Conservation (phyloP, 2,888 invertebrate species). For the Geotrupes spiniger region DNA sequence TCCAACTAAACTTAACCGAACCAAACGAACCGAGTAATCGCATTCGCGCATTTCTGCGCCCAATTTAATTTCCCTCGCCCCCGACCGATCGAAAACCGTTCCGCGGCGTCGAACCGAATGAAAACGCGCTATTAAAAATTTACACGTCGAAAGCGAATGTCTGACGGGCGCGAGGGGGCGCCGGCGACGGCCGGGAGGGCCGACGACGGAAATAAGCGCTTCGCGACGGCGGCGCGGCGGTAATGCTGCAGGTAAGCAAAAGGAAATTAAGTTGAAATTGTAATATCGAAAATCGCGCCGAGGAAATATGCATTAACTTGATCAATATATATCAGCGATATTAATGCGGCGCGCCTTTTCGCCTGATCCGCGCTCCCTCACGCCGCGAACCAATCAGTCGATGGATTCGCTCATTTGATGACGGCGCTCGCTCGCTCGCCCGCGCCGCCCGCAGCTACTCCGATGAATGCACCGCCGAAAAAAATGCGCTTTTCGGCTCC, state of each 20-base stretch:
- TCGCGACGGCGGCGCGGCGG: not conserved
- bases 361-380: conserved; percentile 29
- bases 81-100: no score
- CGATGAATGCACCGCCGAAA: conserved; percentile 30
- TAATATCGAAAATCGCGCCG: conserved; percentile 39
- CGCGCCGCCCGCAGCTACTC: conserved; percentile 10
- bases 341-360: conserved; percentile 39
- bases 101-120: no score
- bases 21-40: no score
- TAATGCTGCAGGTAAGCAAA: conserved; percentile 1
- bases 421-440: no score
- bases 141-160: no score
- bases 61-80: no score
- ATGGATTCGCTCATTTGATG: conserved; percentile 36
- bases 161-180: no score
- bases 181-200: no score
- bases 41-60: no score
- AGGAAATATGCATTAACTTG: conserved; percentile 42
- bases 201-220: not conserved
- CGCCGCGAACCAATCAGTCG: conserved; percentile 36
- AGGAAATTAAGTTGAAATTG: conserved; percentile 40
- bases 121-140: no score
- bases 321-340: conserved; percentile 44
- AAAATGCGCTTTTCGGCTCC: conserved; percentile 29
- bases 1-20: no score